phyloP scores from a whole-genome alignment of 2,888 invertebrate species.

The Brachypalpus laphriformis region DNA sequence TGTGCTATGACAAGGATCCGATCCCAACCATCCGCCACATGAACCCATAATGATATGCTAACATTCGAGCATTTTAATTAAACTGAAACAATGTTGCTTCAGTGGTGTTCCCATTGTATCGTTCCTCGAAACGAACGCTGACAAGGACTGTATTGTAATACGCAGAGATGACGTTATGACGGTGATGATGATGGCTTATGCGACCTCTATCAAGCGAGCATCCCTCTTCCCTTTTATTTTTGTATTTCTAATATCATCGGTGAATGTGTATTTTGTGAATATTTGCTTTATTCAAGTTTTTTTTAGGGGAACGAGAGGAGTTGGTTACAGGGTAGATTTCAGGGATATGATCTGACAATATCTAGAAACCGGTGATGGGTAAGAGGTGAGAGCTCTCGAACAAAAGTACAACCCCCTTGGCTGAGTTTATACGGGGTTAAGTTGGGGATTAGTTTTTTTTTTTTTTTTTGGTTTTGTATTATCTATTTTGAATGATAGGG shows the following conservation, averaged over 20 bases:
- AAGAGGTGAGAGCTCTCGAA: slow-evolving; percentile 21
- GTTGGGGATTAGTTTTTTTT: slow-evolving; percentile 51
- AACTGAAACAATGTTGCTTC: slow-evolving; percentile 71
- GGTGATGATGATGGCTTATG: slow-evolving; percentile 49
- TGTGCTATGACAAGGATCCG: slow-evolving; percentile 11
- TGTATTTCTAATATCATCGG: slow-evolving; percentile 49
- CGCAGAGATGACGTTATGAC: slow-evolving; percentile 45
- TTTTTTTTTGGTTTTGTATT: slow-evolving; percentile 13
- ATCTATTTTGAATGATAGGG: slow-evolving; percentile 1
- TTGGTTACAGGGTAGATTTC: slow-evolving; percentile 12
- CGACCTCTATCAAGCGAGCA: slow-evolving; percentile 56
- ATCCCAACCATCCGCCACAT: slow-evolving; percentile 30
- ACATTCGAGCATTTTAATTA: slow-evolving; percentile 73
- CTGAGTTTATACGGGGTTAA: slow-evolving; percentile 58
- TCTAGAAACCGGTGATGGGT: slow-evolving; percentile 31
- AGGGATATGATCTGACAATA: slow-evolving; percentile 62
- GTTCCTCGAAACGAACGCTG: slow-evolving; percentile 49
- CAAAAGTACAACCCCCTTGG: slow-evolving; percentile 41
- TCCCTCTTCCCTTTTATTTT: neutral
- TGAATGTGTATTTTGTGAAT: slow-evolving; percentile 37
- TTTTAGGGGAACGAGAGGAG: slow-evolving; percentile 4
- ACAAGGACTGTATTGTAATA: slow-evolving; percentile 52
- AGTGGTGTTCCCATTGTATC: slow-evolving; percentile 56
- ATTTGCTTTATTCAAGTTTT: slow-evolving; percentile 52
- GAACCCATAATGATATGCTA: slow-evolving; percentile 71